Evolutionary conservation across 2,113 vertebrate genomes (phyloP).

Genomic region (Oenanthe oenanthe): DNA sequence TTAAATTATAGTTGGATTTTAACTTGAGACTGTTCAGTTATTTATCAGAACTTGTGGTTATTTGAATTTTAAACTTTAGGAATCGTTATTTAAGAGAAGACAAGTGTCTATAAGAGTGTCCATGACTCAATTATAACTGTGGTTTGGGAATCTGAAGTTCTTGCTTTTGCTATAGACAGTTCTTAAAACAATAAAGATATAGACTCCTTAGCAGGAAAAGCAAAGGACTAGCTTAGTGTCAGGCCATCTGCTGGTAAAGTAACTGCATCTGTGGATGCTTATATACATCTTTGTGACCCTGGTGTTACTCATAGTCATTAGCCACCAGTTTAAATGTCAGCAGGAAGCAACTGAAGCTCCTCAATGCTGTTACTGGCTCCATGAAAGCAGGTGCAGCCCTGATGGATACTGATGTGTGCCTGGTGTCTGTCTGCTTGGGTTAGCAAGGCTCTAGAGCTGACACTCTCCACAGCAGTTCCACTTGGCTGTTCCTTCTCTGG

Average conservation of each 20-base stretch:
- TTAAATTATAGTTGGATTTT: neutral
- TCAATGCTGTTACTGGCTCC: neutral
- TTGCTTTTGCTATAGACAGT: neutral
- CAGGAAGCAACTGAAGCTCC: neutral
- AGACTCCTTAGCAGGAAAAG: neutral
- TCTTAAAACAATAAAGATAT: neutral
- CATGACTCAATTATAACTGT: accelerated
- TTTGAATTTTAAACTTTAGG: neutral
- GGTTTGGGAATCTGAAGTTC: neutral
- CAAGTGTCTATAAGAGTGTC: neutral
- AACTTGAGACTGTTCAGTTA: neutral
- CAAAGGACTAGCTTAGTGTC: neutral
- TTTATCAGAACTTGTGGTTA: neutral
- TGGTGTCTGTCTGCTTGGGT: neutral
- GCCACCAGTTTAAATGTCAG: neutral
- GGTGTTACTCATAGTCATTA: neutral
- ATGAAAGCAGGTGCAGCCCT: neutral
- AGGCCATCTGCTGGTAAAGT: neutral
- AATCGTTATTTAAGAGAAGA: neutral
- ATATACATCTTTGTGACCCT: neutral
- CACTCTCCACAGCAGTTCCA: neutral
- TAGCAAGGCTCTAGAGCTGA: neutral
- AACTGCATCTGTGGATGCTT: neutral
- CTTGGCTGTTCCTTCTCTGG: neutral
- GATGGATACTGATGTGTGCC: neutral